Conservation (phyloP, 1,140 invertebrate species). For the Caenorhabditis tropicalis region DNA sequence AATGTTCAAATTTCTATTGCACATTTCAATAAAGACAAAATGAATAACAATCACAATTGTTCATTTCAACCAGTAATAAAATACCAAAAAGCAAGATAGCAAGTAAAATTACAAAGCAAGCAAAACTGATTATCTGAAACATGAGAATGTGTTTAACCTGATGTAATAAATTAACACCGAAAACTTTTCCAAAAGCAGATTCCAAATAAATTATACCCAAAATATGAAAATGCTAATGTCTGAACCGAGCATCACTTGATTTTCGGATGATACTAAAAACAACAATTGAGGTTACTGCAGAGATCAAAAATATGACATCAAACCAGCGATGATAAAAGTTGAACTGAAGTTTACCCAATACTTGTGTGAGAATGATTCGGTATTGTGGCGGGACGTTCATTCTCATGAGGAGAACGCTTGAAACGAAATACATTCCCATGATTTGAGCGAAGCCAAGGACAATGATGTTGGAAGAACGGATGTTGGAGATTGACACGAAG, state of each 20-base stretch:
- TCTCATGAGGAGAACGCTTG: constrained; percentile 92
- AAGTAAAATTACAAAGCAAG: too few relatives aligned
- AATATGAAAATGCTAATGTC: neutral
- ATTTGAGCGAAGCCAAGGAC: constrained; percentile 94
- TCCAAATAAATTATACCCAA: too few relatives aligned
- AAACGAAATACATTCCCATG: constrained; percentile 99
- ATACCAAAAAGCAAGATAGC: too few relatives aligned
- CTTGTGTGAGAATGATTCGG: constrained; percentile 94
- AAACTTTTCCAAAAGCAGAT: too few relatives aligned
- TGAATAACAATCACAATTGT: too few relatives aligned
- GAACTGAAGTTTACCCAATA: constrained; percentile 95
- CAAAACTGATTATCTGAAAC: too few relatives aligned
- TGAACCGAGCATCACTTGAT: neutral
- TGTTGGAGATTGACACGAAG: constrained; percentile 99
- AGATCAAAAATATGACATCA: constrained; percentile 92
- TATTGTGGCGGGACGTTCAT: constrained; percentile 99
- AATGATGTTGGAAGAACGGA: constrained; percentile 97
- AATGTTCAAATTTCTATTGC: neutral
- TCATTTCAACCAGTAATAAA: too few relatives aligned
- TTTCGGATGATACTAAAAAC: constrained; percentile 12
- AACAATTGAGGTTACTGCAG: constrained; percentile 47
- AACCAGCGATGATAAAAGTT: constrained; percentile 99
- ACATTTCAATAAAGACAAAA: too few relatives aligned
- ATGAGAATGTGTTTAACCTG: too few relatives aligned
- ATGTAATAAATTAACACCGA: too few relatives aligned